Percentiles rank a stretch among this genome's conserved stretches.
Evolutionary conservation across 2,888 invertebrate species (phyloP).

Genomic region (Cylindroiulus punctatus): DNA sequence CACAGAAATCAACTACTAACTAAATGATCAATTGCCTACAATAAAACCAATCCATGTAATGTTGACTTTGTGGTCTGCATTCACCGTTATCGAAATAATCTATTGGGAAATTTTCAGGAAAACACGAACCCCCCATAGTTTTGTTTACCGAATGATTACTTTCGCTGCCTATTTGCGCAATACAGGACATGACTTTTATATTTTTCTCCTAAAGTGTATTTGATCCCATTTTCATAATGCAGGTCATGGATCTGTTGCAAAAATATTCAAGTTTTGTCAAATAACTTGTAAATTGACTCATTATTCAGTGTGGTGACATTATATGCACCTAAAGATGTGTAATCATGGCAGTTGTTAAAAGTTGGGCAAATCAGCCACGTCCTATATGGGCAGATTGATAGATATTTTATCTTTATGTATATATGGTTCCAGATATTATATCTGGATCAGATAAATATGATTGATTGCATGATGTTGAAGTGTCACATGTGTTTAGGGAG

Average conservation of each 20-base stretch:
- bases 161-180: not conserved
- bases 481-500: not conserved
- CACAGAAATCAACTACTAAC: too few species aligned
- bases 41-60: too few species aligned
- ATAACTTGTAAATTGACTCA: not conserved
- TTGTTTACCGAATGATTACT: not conserved
- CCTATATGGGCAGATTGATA: not conserved
- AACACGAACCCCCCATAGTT: not conserved
- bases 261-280: not conserved
- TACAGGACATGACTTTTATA: not conserved
- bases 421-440: not conserved
- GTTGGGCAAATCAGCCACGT: not conserved
- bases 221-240: not conserved
- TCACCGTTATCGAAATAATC: not conserved
- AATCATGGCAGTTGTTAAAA: not conserved
- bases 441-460: not conserved
- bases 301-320: not conserved
- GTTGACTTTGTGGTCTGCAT: not conserved
- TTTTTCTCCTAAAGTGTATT: not conserved
- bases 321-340: too few species aligned
- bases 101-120: not conserved
- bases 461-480: not conserved
- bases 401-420: slow-evolving; percentile 3
- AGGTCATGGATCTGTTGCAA: too few species aligned
- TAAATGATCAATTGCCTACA: too few species aligned